Base-by-base conservation (phyloP, 2,797 vertebrate species). In the Calcarius lapponicus region DNA sequence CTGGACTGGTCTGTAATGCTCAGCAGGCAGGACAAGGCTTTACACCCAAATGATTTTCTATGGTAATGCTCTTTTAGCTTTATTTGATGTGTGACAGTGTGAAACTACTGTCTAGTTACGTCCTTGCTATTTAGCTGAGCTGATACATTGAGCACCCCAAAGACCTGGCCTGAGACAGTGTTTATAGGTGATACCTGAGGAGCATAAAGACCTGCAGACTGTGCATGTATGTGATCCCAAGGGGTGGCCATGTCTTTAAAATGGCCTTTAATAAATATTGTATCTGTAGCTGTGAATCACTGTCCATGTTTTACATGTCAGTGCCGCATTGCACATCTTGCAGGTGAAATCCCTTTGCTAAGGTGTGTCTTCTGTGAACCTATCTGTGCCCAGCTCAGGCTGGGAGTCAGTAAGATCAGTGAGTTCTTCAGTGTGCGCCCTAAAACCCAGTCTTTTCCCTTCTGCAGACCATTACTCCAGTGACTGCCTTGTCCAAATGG, bases 381-480 rank as follows among this genome's bases (percentile, higher is more conserved):
- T 60, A 21, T 36, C 43, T 66, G 36, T 74, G 40, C 51, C 82
- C 86, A 36, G 1, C 31, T 70, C 17, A 12, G 28, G 20, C 22
- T 26, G 8, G 32, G 19, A 84, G n/a, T 40, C 51, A 81, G 12
- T 28, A 16, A 26, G 22, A 24, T 32, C 61, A 32, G 34, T 1
- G 28, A 60, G 8, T 22, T 61, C 36, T 73, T 74, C 62, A n/a
- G 10, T 2, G 5, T 17, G n/a, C 80, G 40, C 51, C 74, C 28
- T 45, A 32, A 51, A 71, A 32, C 1, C 12, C 10, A 8, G 0
- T 17, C 2, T 3, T 51, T 76, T 73, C n/a, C 6, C 8, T 62
- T 50, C 56, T 75, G 40, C 36, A 81, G 38, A 43, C 6, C 34
- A 17, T 25, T 58, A 12, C 13, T 31, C 13, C 38, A 9, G 32